Evolutionary conservation across 2,888 invertebrate species (phyloP).

Genomic region (Bellardia pandia): DNA sequence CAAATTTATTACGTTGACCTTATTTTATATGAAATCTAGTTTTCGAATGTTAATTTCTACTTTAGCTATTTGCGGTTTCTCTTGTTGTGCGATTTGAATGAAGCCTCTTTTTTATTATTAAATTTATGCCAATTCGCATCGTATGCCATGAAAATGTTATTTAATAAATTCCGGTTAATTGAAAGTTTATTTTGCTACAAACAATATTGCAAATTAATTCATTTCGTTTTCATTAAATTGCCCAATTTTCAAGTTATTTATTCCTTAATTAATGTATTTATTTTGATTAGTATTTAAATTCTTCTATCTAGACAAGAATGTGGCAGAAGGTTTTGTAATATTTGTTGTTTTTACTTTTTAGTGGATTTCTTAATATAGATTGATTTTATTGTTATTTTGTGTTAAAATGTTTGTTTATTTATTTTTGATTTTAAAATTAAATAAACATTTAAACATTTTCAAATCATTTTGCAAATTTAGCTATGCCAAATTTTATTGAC

Average conservation of each 20-base stretch:
- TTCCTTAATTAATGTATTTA: neutral
- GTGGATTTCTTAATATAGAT: neutral
- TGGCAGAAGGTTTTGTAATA: neutral
- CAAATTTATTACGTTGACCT: neutral
- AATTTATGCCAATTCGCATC: neutral
- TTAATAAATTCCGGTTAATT: neutral
- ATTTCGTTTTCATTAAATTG: conserved; percentile 6
- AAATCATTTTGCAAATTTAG: neutral
- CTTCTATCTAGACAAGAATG: neutral
- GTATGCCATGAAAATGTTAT: neutral
- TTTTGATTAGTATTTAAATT: neutral
- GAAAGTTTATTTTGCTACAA: neutral
- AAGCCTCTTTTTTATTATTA: neutral
- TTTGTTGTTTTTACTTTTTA: neutral
- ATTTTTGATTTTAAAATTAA: neutral
- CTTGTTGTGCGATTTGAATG: neutral
- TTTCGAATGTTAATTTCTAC: neutral
- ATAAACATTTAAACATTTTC: no score
- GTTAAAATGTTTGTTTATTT: neutral
- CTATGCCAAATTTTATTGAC: no score
- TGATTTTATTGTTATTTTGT: neutral
- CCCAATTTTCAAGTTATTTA: conserved; percentile 1
- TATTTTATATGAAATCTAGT: neutral
- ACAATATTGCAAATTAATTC: neutral
- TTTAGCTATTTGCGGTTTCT: neutral